These are phyloP conservation scores for Monopterus albus DNA, from an alignment of 2,113 vertebrate species.

Conservation along the genomic window DNA sequence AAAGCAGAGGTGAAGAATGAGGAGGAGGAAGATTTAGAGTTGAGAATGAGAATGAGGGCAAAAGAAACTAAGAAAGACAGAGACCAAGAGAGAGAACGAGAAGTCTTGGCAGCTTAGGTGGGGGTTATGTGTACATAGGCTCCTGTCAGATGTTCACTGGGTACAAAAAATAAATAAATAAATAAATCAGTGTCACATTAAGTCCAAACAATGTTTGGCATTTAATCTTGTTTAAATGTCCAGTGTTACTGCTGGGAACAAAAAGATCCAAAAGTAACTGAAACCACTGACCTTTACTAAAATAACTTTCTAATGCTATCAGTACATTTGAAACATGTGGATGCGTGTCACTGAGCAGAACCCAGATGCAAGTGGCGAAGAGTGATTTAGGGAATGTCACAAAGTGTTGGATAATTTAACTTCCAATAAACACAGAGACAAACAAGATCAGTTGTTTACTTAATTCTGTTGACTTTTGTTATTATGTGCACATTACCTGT, in stretches of 20 bases:
- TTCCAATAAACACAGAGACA: constrained; percentile 26
- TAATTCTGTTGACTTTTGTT: not conserved
- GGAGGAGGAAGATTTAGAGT: constrained; percentile 56
- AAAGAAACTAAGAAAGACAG: constrained; percentile 12
- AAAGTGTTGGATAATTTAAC: constrained; percentile 30
- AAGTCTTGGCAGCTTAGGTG: constrained; percentile 39
- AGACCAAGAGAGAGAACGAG: constrained; percentile 41
- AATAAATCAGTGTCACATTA: constrained; percentile 30
- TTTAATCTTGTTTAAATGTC: constrained; percentile 43
- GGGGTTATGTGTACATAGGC: constrained; percentile 56
- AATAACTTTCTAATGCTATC: not conserved
- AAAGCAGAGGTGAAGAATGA: constrained; percentile 62
- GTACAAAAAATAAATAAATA: constrained; percentile 32
- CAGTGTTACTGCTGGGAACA: constrained; percentile 41
- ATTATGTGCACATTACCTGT: not conserved
- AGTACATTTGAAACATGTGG: not conserved
- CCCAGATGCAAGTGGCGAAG: constrained; percentile 12
- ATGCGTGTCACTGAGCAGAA: not conserved
- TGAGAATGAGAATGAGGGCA: constrained; percentile 38
- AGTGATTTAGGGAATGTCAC: constrained; percentile 15
- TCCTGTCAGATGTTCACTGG: constrained; percentile 44
- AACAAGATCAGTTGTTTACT: not conserved
- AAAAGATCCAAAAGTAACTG: constrained; percentile 9
- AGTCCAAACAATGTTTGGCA: constrained; percentile 53
- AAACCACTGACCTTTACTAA: not conserved